These are phyloP conservation scores for Acanthurus leucopareius DNA, from an alignment of 2,797 vertebrate species.

Conservation along the genomic window DNA sequence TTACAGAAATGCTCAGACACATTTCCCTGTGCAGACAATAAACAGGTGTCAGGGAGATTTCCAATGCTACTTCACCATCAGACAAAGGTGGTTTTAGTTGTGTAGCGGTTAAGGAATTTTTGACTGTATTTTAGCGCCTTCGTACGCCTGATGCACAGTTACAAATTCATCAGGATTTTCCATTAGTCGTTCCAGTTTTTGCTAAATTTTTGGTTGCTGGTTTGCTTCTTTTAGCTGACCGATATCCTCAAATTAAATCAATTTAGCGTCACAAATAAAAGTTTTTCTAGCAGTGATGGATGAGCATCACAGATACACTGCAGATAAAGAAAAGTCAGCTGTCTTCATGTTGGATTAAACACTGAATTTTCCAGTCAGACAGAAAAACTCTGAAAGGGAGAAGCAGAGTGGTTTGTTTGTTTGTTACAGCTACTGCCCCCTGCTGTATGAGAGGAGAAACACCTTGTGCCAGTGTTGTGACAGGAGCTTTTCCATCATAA, in stretches of 20 bases:
- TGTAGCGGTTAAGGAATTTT: not conserved
- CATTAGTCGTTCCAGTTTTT: not conserved
- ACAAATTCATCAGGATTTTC: not conserved
- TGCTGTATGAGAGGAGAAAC: too few species aligned
- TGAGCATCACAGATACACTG: not conserved
- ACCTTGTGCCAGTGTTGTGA: not conserved
- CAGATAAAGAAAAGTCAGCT: not conserved
- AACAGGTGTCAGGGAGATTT: not conserved
- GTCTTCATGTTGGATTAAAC: not conserved
- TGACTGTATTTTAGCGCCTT: not conserved
- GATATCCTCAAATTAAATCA: constrained; percentile 23
- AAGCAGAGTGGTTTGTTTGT: not conserved
- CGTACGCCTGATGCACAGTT: not conserved
- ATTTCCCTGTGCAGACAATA: not conserved
- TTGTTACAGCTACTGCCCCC: not conserved
- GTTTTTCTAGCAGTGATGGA: constrained; percentile 26
- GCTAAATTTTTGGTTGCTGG: too few species aligned
- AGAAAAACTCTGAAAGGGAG: not conserved
- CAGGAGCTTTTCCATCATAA: constrained; percentile 2
- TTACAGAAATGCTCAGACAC: not conserved
- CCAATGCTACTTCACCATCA: not conserved
- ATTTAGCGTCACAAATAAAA: constrained; percentile 15
- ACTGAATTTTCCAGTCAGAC: not conserved
- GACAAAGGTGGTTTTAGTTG: not conserved
- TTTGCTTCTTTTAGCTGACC: not conserved